Evolutionary conservation across 2,888 invertebrate species (phyloP), one percentile per base, ranked within the genome.

Genomic region (Ashinkailepas kermadecensis): DNA sequence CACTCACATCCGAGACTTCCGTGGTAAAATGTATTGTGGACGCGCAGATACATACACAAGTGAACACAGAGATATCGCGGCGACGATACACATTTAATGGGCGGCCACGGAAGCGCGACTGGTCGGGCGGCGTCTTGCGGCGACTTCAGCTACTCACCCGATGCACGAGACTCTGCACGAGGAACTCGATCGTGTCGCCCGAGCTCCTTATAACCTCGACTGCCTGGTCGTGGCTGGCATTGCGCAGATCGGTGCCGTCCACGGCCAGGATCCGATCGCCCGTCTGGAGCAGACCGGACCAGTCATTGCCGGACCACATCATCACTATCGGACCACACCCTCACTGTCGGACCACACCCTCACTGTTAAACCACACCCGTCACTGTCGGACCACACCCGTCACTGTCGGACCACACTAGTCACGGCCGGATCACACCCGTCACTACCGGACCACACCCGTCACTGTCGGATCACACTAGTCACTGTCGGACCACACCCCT

Each of bases 171-270:
- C 92, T 93, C 89, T 99, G 98, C 79, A 99, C 94, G 67, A 96
- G 91, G 86, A 99, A 94, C 62, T 91, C 91, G 84, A 99, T 96
- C 81, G 94, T 94, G 87, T 94, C 95, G 54, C 93, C 92, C 25
- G 98, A 94, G 81, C 94, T 93, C 87, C 95, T 93, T 86, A 99
- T 99, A 15, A 96, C 93, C 88, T 96, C 93, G 18, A 99, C 97
- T 1, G 98, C 98, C 85, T 93, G 91, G 86, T 97, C 97, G 86
- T 99, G 98, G 84, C 94, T 95, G 12, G 97, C 95, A 84, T 94
- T 92, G 83, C 95, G 90, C 81, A 99, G 91, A 89, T 97, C 96
- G 58, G 93, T 91, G 15, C 95, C 96, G 86, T 96, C 96, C 58
- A 99, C 95, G 87, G 96, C 95, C 84, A 96, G 88, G 85, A 96